Evolutionary conservation across 2,888 invertebrate genomes (phyloP), one percentile per base, ranked within the genome.

Genomic region (Yponomeuta cagnagella): DNA sequence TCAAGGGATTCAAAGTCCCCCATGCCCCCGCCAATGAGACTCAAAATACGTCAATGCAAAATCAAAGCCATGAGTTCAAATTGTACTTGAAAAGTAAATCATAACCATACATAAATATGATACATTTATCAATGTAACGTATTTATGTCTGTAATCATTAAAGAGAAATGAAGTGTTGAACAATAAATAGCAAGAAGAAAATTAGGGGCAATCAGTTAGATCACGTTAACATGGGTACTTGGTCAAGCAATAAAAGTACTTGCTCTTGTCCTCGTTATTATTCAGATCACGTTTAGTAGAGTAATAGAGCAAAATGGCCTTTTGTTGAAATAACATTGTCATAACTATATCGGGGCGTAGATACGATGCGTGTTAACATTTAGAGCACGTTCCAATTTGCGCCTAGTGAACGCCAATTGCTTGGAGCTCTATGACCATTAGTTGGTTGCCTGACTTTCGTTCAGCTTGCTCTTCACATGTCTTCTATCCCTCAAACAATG

Each of bases 281-380:
- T 58, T 58, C 52, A 1, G 15, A 15, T 9, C 52, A 58, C 52
- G 52, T 58, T 58, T 58, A 58, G 52, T 58, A 58, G 52, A 58
- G 15, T 15, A 58, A 15, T 58, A 15, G 52, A 52, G 52, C 10
- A 52, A 52, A 58, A 58, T 58, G 52, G 52, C 52, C 52, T 3
- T 15, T 58, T 58, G 52, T 58, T 58, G 52, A 58, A 58, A 58
- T 58, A 58, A 58, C 52, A 58, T 58, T 58, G 52, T 58, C 52
- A 58, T 58, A 58, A 58, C 52, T 58, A 58, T 15, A 12, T 58
- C 52, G 52, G 52, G 52, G 52, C 12, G 52, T 58, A 58, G 52
- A 58, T 3, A 58, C 52, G 10, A 15, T 15, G 15, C 52, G 52
- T 58, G 52, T 58, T 58, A 58, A 15, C 52, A 58, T 58, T 58